Evolutionary conservation across 2,113 vertebrate species (phyloP), one percentile per base, ranked within the genome.

Genomic region (Oreochromis tanganicae): DNA sequence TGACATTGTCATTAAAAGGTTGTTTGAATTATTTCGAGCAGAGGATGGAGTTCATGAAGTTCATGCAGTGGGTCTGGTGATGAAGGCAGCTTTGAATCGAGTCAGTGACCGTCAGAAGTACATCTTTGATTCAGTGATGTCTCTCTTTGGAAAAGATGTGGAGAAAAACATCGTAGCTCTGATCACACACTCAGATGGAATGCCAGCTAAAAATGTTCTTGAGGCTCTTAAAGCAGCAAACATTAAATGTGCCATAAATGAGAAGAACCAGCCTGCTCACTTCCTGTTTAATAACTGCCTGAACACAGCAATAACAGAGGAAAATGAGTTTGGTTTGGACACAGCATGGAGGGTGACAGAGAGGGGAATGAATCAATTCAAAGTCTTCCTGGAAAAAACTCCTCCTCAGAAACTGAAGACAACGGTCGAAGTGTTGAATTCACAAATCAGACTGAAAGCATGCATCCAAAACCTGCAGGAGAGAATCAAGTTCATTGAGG

Each of bases 31-130:
- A 21, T 91, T 88, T 38, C 88, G 16, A 5, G 14, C 43, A 46
- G 43, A 46, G 5, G 43, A 46, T 13, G 43, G 43, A 46, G 12
- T 46, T 46, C 46, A 86, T 32, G 54, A 88, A 46, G 19, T 91
- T 1, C 4, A 56, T 41, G 89, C 29, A 6, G 89, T 91, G 32
- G 84, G 84, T 84, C 75, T 91, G 84, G 87, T 91, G 48, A 13
- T 91, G 61, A 88, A 86, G 79, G 54, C 54, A 2, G 52, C 2
- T 82, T 36, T 36, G 34, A 36, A 61, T 48, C 50, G 75, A 52
- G 29, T 88, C 55, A 84, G 2, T 29, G 87, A 86, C 6, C 87
- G 46, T 2, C 19, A 83, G 5, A 48, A 6, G 46, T 48, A 48
- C 46, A 16, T 16, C 46, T 16, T 48, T 3, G 5, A 48, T 48